These are phyloP conservation scores for Macheiramphus alcinus DNA, from an alignment of 2,113 vertebrate genomes.

Conservation along the genomic window DNA sequence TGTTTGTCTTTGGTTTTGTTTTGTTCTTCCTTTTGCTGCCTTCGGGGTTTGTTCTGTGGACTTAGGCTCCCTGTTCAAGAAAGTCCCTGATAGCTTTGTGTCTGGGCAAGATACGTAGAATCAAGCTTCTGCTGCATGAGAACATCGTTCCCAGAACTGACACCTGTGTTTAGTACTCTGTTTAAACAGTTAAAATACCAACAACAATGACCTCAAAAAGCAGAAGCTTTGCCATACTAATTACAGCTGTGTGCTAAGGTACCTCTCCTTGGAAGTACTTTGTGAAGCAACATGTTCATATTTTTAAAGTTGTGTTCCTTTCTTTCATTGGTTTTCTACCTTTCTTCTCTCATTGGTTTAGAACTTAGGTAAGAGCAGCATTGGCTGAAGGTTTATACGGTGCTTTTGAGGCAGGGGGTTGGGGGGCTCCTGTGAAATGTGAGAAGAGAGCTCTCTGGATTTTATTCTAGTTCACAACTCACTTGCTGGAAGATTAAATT, in stretches of 20 bases:
- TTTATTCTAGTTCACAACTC: not conserved
- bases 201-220: not conserved
- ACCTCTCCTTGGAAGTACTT: not conserved
- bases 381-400: not conserved
- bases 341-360: not conserved
- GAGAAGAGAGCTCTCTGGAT: not conserved
- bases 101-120: not conserved
- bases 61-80: not conserved
- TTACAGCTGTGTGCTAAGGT: not conserved
- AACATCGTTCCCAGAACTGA: not conserved
- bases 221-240: not conserved
- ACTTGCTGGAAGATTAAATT: not conserved
- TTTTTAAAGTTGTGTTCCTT: not conserved
- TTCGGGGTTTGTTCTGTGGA: not conserved
- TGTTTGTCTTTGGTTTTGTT: not conserved
- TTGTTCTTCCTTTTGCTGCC: not conserved
- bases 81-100: not conserved
- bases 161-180: not conserved
- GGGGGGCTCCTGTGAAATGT: not conserved
- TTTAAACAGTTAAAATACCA: not conserved
- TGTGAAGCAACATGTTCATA: not conserved
- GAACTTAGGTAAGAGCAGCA: not conserved
- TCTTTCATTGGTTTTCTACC: not conserved
- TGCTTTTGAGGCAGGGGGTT: not conserved
- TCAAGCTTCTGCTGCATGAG: not conserved